Evolutionary conservation across 2,797 vertebrate genomes (phyloP), one percentile per base, ranked within the genome.

Genomic region (Sus cebifrons): DNA sequence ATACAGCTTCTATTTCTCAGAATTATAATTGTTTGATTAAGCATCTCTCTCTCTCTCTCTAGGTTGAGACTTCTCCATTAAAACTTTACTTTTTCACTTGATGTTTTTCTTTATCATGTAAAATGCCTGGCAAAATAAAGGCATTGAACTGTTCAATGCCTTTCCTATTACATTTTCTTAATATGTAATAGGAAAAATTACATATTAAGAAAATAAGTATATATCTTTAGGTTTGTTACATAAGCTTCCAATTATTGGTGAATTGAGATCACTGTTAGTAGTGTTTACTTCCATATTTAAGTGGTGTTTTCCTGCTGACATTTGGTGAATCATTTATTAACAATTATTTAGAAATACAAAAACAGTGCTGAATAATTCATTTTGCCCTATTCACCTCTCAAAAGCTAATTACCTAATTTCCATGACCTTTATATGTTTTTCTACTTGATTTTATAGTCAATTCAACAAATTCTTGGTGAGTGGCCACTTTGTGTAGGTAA

Each of bases 281-380:
- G 5, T 91, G 10, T 92, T 94, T 95, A 75, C 40, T 87, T 73
- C 73, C 4, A 58, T 91, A 83, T 88, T 94, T 94, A 87, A 94
- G 32, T 89, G 56, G 16, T 5, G n/a, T 94, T 95, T 91, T 88
- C 54, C 86, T 71, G 49, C 65, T 95, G 92, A 96, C 86, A 93
- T 85, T 91, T 79, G 27, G 78, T 94, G 87, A 96, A 86, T 92
- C 64, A 74, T 86, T 77, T 79, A 89, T 82, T 84, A 93, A 81
- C 40, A 82, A 89, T 95, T 96, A 94, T 82, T 96, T 94, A 85
- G 29, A 96, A 89, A 56, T 89, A 91, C 21, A 81, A 67, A 86
- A 87, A 64, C 56, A 44, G 7, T 89, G 21, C 78, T 97, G 96
- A 97, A 97, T 97, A 97, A 97, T 97, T 97, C 84, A 96, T 96